Evolutionary conservation across 2,888 invertebrate species (phyloP), one percentile per base, ranked within the genome.

Genomic region (Chloroclystis v-ata): DNA sequence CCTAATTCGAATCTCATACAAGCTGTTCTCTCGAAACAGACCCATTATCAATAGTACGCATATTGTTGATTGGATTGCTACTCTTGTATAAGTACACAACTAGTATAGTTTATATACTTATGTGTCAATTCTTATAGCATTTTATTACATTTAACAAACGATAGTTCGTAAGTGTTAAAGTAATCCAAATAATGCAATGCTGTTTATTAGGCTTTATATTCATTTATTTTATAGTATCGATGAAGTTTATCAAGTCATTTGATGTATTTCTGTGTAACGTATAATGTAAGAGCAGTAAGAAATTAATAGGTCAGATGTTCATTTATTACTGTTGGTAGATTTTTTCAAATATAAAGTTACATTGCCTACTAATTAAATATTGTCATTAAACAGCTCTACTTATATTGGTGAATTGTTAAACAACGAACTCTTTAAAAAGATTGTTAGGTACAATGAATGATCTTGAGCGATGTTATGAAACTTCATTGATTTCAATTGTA

Each of bases 61-160:
- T 85, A 82, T 75, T 82, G 82, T 85, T 85, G 75, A 77, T 79
- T 81, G 79, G 75, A 85, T 85, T 82, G 85, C 86, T 79, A 82
- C 82, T 85, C 84, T 84, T 85, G 79, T 87, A 86, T 84, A 84
- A 75, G 78, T 83, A 86, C 87, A 87, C 86, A 80, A 86, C 78
- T 89, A 87, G 89, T 86, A 88, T 88, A 89, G 88, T 88, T 84
- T 84, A 88, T 87, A 88, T 89, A 88, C 89, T 89, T 89, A 87
- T 88, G 89, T 89, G 89, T 89, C 89, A 89, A 89, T 89, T 89
- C 88, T 83, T 79, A 85, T 89, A 88, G 87, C 83, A 70, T 88
- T 88, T 89, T 88, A 89, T 82, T 85, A 86, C 85, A 82, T 80
- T 24, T 78, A 85, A 85, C 84, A 78, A 77, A 82, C 65, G 75